Percentiles rank a stretch among this genome's conserved stretches.
Evolutionary conservation across 1,140 invertebrate genomes (phyloP).

Genomic region (Lasaia peninsularis): DNA sequence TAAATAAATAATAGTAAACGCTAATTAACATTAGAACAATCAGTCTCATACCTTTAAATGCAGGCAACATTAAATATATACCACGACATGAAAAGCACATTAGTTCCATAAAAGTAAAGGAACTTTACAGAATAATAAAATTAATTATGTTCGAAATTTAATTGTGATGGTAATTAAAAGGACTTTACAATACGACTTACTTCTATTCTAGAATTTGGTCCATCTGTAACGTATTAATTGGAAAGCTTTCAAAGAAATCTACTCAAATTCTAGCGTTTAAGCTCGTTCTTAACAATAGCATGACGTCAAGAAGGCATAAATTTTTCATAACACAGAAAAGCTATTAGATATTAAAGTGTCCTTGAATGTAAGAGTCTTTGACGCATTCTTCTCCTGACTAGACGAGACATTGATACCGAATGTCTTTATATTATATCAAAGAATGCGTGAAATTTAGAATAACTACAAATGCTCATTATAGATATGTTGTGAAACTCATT

Average conservation of each 20-base stretch:
- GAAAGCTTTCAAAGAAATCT: conserved; percentile 31
- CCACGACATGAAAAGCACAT: conserved; percentile 1
- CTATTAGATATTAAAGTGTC: conserved; percentile 19
- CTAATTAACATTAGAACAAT: conserved; percentile 2
- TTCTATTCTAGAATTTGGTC: conserved; percentile 64
- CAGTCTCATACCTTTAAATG: conserved; percentile 8
- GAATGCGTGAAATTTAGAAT: conserved; percentile 19
- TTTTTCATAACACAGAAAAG: conserved; percentile 18
- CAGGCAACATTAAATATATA: conserved; percentile 1
- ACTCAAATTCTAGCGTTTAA: conserved; percentile 9
- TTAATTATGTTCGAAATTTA: not conserved
- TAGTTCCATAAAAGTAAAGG: not conserved
- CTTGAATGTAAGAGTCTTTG: conserved; percentile 18
- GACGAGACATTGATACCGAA: conserved; percentile 47
- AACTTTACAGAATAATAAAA: not conserved
- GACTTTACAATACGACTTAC: conserved; percentile 42
- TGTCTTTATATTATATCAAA: conserved; percentile 26
- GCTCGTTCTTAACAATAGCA: conserved; percentile 1
- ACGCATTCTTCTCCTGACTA: conserved; percentile 33
- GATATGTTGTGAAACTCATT: not conserved
- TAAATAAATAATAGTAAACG: not conserved
- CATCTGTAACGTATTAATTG: conserved; percentile 51
- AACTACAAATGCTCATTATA: not conserved
- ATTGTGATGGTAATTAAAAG: conserved; percentile 13
- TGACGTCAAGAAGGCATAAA: conserved; percentile 3